Conservation (phyloP, 2,113 vertebrate species). For the Micromys minutus region DNA sequence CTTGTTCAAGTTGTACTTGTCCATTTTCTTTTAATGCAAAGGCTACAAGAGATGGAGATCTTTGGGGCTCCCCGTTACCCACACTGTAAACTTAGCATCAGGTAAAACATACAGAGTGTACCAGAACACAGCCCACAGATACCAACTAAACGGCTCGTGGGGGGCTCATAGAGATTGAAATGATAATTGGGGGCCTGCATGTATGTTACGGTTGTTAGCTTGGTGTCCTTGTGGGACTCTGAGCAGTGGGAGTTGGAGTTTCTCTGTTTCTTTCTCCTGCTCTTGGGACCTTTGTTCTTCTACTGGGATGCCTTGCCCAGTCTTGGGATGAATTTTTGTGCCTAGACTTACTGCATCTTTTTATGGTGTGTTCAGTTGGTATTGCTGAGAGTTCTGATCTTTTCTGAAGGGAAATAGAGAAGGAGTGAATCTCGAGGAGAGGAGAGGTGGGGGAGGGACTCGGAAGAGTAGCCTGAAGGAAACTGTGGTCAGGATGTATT, state of each 20-base stretch:
- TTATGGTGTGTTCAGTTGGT: not conserved
- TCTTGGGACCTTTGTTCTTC: not conserved
- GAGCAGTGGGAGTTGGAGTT: not conserved
- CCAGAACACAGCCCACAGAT: not conserved
- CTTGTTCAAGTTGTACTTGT: not conserved
- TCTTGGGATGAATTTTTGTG: not conserved
- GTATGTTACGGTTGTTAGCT: not conserved
- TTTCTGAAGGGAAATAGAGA: not conserved
- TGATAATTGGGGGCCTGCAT: not conserved
- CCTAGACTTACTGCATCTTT: not conserved
- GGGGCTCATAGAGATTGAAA: not conserved
- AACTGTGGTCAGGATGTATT: not conserved
- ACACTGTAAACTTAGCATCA: not conserved
- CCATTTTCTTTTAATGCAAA: not conserved
- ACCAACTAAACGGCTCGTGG: not conserved
- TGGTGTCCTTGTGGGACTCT: not conserved
- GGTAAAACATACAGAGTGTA: not conserved
- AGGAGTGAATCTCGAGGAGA: not conserved
- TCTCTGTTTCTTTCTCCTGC: not conserved
- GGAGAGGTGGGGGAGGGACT: too few relatives aligned
- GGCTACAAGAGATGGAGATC: not conserved
- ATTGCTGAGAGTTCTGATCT: not conserved
- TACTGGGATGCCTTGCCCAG: not conserved
- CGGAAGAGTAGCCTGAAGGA: not conserved
- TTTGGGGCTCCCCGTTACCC: not conserved